Conservation (phyloP, 2,888 invertebrate genomes). For the Acleris emargana region DNA sequence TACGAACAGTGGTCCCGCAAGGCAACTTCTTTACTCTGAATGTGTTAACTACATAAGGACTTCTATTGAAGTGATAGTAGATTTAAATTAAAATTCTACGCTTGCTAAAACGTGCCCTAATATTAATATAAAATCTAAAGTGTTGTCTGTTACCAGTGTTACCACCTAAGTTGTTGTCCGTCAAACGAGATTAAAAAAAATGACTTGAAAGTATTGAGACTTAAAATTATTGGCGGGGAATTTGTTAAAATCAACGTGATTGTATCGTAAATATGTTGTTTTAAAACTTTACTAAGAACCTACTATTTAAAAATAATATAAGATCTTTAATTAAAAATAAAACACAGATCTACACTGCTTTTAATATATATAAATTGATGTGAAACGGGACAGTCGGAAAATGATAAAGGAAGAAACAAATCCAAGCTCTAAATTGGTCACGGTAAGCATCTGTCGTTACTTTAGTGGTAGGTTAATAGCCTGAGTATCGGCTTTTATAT, state of each 20-base stretch:
- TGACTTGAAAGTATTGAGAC: not conserved
- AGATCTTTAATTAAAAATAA: constrained; percentile 14
- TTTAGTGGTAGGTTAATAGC: constrained; percentile 54
- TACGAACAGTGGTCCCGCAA: no score
- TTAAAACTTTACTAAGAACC: no score
- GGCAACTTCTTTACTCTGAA: no score
- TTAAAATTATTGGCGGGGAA: not conserved
- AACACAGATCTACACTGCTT: constrained; percentile 50
- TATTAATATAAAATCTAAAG: constrained; percentile 14
- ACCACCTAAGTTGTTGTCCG: not conserved
- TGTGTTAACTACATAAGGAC: no score
- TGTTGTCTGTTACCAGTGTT: constrained; percentile 28
- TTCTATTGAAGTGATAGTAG: no score
- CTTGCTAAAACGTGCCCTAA: constrained; percentile 22
- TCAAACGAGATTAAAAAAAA: constrained; percentile 1
- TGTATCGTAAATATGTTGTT: no score
- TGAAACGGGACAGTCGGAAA: constrained; percentile 76
- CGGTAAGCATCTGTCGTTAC: constrained; percentile 76
- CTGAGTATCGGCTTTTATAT: constrained; percentile 33
- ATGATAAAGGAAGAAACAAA: constrained; percentile 75
- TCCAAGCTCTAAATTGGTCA: constrained; percentile 80
- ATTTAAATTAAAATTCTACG: not conserved
- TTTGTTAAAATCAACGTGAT: no score
- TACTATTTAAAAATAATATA: constrained; percentile 7
- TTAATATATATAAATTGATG: constrained; percentile 64